Evolutionary conservation across 2,888 invertebrate species (phyloP), one percentile per base, ranked within the genome.

Genomic region (Branchipolynoe longqiensis): DNA sequence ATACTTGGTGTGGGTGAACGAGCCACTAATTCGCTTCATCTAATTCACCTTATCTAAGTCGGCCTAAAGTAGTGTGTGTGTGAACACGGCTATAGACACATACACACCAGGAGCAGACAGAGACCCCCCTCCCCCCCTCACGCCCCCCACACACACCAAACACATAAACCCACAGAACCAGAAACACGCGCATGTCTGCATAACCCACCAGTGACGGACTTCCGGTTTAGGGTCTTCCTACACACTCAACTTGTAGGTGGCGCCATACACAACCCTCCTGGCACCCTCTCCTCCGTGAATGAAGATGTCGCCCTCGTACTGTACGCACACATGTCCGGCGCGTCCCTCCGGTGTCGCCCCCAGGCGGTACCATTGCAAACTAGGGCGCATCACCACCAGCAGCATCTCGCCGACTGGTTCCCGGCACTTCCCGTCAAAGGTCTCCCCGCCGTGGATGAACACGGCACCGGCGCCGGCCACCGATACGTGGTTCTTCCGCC

Each of bases 361-460:
- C 0, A 91, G 85, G 74, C 90, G 90, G 84, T 89, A 91, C 88
- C 91, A 92, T 38, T 87, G 73, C 14, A 40, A n/a, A 12, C 88
- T 86, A 6, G 90, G 89, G 59, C 89, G 90, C 0, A 89, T 83
- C 6, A 86, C 86, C 40, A 93, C 85, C 0, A 92, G 82, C 78
- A 88, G 92, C 90, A 92, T 90, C 73, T 93, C 93, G 6, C 92
- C 91, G 0, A 92, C 92, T 25, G 93, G 93, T 82, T 92, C 92
- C 36, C 91, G 87, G 41, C 87, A 89, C 74, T 89, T 85, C 0
- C 93, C 93, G 86, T 93, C 93, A 89, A 93, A 93, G 0, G 93
- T 93, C 87, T 93, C 93, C 0, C 94, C 94, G 0, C 94, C 94
- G 84, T 92, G 92, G 58, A 93, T 85, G 0, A 93, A 86, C 3